A percentile compares a stretch with the other conserved stretches of the same genome.
These are phyloP conservation scores for Botrylloides violaceus DNA, from an alignment of 23 tunicate species.

Conservation along the genomic window DNA sequence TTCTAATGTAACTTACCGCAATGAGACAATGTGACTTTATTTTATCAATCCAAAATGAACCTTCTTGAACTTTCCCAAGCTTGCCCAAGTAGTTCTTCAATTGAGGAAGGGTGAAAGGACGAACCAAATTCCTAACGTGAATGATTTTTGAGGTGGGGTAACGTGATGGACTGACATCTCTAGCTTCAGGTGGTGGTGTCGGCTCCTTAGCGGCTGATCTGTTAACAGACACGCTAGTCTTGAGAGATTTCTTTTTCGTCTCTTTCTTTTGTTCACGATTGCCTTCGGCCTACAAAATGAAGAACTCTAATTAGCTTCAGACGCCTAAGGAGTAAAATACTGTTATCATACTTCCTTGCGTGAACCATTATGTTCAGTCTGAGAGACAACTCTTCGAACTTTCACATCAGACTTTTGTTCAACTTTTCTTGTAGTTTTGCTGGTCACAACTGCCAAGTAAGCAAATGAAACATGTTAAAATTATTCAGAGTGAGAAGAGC, in stretches of 20 bases:
- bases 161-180: slow-evolving; percentile 47
- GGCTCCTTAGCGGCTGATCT: slow-evolving; percentile 1
- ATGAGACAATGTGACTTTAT: slow-evolving; percentile 93
- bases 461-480: too few relatives aligned
- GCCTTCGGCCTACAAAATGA: background rate
- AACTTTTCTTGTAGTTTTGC: background rate
- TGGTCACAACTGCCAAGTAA: slow-evolving; percentile 4
- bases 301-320: background rate
- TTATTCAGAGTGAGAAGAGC: too few relatives aligned
- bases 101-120: slow-evolving; percentile 83
- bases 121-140: slow-evolving; percentile 81
- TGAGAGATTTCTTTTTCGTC: background rate
- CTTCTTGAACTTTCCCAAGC: slow-evolving; percentile 51
- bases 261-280: slow-evolving; percentile 2
- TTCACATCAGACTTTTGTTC: background rate
- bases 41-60: slow-evolving; percentile 91
- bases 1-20: slow-evolving; percentile 46
- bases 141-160: slow-evolving; percentile 33
- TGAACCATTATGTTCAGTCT: background rate
- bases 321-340: background rate
- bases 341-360: background rate
- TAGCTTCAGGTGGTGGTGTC: slow-evolving; percentile 7
- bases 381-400: background rate
- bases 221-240: slow-evolving; percentile 7
- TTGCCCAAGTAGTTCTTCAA: slow-evolving; percentile 63